Conservation (phyloP, 2,888 invertebrate species). For the Drosophila longiperda region DNA sequence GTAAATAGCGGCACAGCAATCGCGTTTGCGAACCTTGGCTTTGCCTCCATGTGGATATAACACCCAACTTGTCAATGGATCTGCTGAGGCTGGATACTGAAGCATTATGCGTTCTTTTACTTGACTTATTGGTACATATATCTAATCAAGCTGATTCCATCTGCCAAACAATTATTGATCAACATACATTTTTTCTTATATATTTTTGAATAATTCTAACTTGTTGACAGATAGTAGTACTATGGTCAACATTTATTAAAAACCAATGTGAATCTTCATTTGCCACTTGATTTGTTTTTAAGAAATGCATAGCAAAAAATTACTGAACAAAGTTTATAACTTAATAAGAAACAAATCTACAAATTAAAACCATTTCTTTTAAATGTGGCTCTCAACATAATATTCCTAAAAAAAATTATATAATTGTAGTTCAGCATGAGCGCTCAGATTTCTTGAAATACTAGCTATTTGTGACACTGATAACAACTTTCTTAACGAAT, state of each 20-base stretch:
- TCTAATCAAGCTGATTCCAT: not conserved
- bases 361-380: not conserved
- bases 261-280: not conserved
- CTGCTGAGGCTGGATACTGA: not conserved
- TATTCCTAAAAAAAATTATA: not conserved
- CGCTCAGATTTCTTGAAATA: not conserved
- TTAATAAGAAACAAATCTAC: not conserved
- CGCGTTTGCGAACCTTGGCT: slow-evolving; percentile 29
- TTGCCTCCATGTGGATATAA: slow-evolving; percentile 15
- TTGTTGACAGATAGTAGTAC: not conserved
- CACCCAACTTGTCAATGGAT: not conserved
- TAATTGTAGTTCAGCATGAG: not conserved
- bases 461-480: not conserved
- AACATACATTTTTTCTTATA: not conserved
- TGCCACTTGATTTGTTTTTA: not conserved
- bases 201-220: not conserved
- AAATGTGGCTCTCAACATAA: not conserved
- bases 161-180: not conserved
- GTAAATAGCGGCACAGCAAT: slow-evolving; percentile 56
- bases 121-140: not conserved
- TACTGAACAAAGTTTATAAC: not conserved
- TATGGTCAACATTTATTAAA: not conserved
- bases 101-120: not conserved
- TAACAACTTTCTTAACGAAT: not conserved
- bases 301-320: not conserved